Conservation (phyloP, 2,113 vertebrate genomes). For the Lophochroa leadbeateri region DNA sequence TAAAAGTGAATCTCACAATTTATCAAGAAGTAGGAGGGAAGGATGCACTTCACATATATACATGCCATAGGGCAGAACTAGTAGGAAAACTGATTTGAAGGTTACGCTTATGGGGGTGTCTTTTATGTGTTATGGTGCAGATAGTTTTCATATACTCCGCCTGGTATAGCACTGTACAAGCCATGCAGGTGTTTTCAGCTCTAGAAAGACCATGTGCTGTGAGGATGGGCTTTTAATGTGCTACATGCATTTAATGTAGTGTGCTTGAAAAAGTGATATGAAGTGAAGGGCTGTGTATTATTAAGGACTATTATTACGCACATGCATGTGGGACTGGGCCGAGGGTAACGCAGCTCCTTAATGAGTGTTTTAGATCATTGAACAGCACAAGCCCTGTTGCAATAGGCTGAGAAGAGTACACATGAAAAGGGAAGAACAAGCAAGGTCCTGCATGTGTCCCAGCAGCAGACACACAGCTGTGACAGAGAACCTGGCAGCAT, state of each 20-base stretch:
- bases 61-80: not conserved
- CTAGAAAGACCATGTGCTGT: not conserved
- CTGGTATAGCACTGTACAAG: not conserved
- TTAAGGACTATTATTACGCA: not conserved
- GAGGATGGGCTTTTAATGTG: not conserved
- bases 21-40: not conserved
- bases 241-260: not conserved
- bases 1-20: not conserved
- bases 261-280: not conserved
- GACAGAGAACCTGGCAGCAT: accelerated
- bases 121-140: not conserved
- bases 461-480: not conserved
- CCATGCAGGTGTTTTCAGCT: not conserved
- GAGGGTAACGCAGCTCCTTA: not conserved
- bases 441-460: not conserved
- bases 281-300: not conserved
- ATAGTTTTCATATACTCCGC: not conserved
- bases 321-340: not conserved
- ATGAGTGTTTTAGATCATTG: not conserved
- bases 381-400: not conserved
- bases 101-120: not conserved
- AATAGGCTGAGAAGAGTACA: not conserved
- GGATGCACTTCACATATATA: not conserved
- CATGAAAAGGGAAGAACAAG: not conserved
- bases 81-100: not conserved